Percentiles rank a stretch among this genome's conserved stretches.
These are phyloP conservation scores for Athene cunicularia DNA, from an alignment of 2,113 vertebrate species.

Conservation along the genomic window DNA sequence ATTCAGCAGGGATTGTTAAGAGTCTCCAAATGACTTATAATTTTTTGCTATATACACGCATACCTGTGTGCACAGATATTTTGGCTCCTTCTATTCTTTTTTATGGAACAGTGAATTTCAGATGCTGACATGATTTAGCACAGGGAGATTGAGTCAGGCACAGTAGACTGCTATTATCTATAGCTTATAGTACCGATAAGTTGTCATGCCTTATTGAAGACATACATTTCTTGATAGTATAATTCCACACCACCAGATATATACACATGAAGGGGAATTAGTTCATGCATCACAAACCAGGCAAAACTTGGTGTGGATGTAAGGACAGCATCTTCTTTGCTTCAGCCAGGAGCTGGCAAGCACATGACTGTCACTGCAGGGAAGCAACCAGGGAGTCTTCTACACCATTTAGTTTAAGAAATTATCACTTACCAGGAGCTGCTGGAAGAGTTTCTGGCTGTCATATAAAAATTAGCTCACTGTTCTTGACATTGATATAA, in stretches of 20 bases:
- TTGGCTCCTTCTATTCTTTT: not conserved
- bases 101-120: conserved; percentile 18
- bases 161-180: not conserved
- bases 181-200: not conserved
- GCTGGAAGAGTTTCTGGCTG: conserved; percentile 5
- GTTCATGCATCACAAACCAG: not conserved
- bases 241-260: not conserved
- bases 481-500: not conserved
- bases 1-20: not conserved
- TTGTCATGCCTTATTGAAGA: not conserved
- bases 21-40: not conserved
- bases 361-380: not conserved
- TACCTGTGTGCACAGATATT: not conserved
- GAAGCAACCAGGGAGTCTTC: not conserved
- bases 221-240: not conserved
- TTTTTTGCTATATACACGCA: not conserved
- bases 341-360: not conserved
- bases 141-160: not conserved
- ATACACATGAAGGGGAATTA: not conserved
- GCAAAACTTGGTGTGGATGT: not conserved
- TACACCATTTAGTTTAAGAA: not conserved
- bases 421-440: not conserved
- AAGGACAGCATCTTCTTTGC: not conserved
- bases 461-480: not conserved
- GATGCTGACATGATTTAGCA: conserved; percentile 30